These are phyloP conservation scores for Drosophila kohkoa DNA, from an alignment of 1,140 invertebrate species.

Conservation along the genomic window DNA sequence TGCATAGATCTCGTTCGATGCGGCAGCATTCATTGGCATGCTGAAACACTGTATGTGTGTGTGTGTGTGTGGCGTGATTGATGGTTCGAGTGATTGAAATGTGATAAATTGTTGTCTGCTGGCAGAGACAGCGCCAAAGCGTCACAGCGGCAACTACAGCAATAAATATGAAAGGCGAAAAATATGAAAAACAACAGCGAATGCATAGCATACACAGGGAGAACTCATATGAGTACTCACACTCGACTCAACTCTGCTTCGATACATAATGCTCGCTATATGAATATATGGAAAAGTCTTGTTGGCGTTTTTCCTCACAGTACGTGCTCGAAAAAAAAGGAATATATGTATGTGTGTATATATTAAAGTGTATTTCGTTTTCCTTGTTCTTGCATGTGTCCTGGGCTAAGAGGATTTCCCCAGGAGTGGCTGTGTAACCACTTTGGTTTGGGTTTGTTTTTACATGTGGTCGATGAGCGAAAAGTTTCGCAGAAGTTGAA, in stretches of 20 bases:
- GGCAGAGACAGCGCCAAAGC: slow-evolving; percentile 25
- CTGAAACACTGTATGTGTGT: slow-evolving; percentile 47
- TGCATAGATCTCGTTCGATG: slow-evolving; percentile 8
- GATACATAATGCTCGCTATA: too few relatives aligned
- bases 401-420: slow-evolving; percentile 37
- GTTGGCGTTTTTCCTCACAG: neutral
- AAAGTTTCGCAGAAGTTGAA: slow-evolving; percentile 41
- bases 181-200: slow-evolving; percentile 13
- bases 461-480: slow-evolving; percentile 54
- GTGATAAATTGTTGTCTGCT: slow-evolving; percentile 73
- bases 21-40: slow-evolving; percentile 10
- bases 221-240: neutral
- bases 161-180: slow-evolving; percentile 6
- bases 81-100: slow-evolving; percentile 74
- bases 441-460: slow-evolving; percentile 36
- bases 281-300: slow-evolving; percentile 39
- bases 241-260: slow-evolving; percentile 3
- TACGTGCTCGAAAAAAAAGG: slow-evolving; percentile 39
- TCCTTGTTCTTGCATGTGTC: slow-evolving; percentile 5
- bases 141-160: slow-evolving; percentile 21
- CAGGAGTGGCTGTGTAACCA: slow-evolving; percentile 14
- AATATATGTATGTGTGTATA: neutral
- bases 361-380: slow-evolving; percentile 17
- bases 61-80: slow-evolving; percentile 75
- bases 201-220: neutral